Evolutionary conservation across 2,888 invertebrate genomes (phyloP).

Genomic region (Leptura quadrifasciata): DNA sequence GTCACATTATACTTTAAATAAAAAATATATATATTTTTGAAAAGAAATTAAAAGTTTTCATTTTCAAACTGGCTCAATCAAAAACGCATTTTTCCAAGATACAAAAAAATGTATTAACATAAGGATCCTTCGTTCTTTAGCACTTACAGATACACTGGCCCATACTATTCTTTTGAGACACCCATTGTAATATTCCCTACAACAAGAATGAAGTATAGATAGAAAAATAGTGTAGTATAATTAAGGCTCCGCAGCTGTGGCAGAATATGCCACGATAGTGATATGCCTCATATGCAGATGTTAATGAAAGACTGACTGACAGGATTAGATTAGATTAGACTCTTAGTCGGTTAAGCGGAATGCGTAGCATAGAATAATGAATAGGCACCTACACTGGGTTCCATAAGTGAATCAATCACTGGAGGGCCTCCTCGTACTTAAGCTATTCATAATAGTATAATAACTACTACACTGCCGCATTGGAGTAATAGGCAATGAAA

Average conservation of each 20-base stretch:
- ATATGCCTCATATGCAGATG: constrained; percentile 44
- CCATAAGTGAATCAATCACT: constrained; percentile 28
- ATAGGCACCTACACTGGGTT: constrained; percentile 30
- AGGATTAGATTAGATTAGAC: constrained; percentile 69
- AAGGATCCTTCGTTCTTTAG: too few relatives aligned
- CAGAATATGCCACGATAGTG: constrained; percentile 29
- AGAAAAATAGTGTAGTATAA: constrained; percentile 1
- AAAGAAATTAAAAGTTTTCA: too few relatives aligned
- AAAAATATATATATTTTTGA: too few relatives aligned
- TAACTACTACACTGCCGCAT: constrained; percentile 17
- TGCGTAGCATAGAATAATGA: constrained; percentile 38
- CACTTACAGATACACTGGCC: too few relatives aligned
- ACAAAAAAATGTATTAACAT: too few relatives aligned
- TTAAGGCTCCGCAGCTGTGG: constrained; percentile 29
- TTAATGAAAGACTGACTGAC: constrained; percentile 47
- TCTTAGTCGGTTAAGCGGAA: constrained; percentile 37
- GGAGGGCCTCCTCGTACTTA: constrained; percentile 30
- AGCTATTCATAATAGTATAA: constrained; percentile 28
- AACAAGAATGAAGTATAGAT: not conserved
- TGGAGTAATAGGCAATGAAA: constrained; percentile 9
- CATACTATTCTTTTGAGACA: too few relatives aligned
- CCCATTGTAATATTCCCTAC: not conserved
- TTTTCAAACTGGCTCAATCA: too few relatives aligned
- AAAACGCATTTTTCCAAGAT: too few relatives aligned
- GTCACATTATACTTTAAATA: too few relatives aligned